phyloP scores from a whole-genome alignment of 2,888 invertebrate genomes.

The Orchesellides sinensis region DNA sequence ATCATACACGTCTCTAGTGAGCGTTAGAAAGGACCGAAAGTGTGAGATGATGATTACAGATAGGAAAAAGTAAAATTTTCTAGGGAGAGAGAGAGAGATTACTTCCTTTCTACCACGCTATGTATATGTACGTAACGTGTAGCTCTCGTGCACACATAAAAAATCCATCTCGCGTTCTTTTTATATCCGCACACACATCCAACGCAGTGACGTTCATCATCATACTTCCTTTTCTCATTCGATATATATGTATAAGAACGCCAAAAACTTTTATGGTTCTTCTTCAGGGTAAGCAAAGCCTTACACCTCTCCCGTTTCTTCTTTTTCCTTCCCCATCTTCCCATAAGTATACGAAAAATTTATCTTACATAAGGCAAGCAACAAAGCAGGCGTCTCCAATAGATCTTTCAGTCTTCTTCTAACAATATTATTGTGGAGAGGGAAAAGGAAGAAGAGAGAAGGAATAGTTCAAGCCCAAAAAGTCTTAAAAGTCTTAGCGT shows the following conservation, averaged over 20 bases:
- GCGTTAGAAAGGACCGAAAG: not conserved
- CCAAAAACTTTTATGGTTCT: slow-evolving; percentile 37
- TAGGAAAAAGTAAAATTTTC: slow-evolving; percentile 22
- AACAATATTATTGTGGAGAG: slow-evolving; percentile 63
- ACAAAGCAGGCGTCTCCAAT: slow-evolving; percentile 47
- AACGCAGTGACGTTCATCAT: not conserved
- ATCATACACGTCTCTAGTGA: too few species aligned
- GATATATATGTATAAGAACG: not conserved
- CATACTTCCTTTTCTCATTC: slow-evolving; percentile 1
- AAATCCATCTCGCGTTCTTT: not conserved
- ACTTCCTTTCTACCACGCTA: not conserved
- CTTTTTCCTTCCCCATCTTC: slow-evolving; percentile 41
- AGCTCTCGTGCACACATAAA: not conserved
- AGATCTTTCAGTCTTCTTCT: slow-evolving; percentile 50
- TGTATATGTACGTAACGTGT: too few species aligned
- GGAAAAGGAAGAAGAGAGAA: slow-evolving; percentile 24
- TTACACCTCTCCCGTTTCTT: slow-evolving; percentile 30
- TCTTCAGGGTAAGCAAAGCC: slow-evolving; percentile 13
- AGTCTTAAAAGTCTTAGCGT: slow-evolving; percentile 38
- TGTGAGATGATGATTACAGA: not conserved
- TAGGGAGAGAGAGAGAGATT: not conserved
- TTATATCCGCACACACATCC: slow-evolving; percentile 4
- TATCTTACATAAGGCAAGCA: slow-evolving; percentile 46
- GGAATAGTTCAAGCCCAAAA: slow-evolving; percentile 38
- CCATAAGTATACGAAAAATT: slow-evolving; percentile 40